phyloP scores from a whole-genome alignment of 2,797 vertebrate species.

The Borostomias antarcticus region DNA sequence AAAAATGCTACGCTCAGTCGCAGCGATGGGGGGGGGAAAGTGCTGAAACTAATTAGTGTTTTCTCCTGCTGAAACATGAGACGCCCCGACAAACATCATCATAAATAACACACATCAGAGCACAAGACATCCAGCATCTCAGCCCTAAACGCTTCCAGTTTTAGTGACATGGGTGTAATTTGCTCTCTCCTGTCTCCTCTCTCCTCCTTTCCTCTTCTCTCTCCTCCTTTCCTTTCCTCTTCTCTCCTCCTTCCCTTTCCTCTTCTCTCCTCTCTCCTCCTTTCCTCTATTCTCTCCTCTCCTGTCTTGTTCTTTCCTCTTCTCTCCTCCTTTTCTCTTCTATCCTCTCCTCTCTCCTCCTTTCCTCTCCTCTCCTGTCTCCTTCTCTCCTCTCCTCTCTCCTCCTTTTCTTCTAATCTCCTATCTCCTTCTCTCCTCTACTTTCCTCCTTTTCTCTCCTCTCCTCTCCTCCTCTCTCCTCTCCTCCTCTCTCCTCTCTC shows the following conservation, averaged over 20 bases:
- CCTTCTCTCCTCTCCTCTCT: background rate
- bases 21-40: background rate
- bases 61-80: constrained; percentile 1
- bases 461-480: background rate
- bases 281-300: background rate
- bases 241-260: too few species aligned
- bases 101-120: constrained; percentile 13
- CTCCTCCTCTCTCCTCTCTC: constrained; percentile 51
- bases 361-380: constrained; percentile 5
- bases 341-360: background rate
- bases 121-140: constrained; percentile 4
- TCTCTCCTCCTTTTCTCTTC: background rate
- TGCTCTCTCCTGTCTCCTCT: background rate
- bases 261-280: background rate
- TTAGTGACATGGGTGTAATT: constrained; percentile 8
- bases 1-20: constrained; percentile 34
- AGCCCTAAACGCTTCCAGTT: constrained; percentile 2
- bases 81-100: constrained; percentile 7
- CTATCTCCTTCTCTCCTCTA: background rate
- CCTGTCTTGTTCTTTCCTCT: background rate
- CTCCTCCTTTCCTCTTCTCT: background rate
- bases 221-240: background rate
- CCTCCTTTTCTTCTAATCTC: background rate
- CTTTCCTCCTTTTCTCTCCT: background rate
- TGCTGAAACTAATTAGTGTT: constrained; percentile 11